A percentile compares a stretch with the other conserved stretches of the same genome.
Evolutionary conservation across 2,797 vertebrate genomes (phyloP).

Genomic region (Coranthus polyacanthus): DNA sequence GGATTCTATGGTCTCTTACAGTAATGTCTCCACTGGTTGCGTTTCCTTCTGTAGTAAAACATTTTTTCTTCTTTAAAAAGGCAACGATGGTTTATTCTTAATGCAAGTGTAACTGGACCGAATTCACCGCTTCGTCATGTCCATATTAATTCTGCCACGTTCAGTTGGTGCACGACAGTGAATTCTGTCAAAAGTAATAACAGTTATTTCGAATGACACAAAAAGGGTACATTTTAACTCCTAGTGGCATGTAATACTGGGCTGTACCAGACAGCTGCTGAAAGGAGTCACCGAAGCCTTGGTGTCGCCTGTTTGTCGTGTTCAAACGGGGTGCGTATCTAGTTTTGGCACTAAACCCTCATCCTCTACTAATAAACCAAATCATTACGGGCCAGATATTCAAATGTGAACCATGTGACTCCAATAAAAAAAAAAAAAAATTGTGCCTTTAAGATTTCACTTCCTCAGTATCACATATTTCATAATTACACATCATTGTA

Average conservation of each 20-base stretch:
- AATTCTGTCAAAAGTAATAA: constrained; percentile 52
- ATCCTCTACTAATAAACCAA: constrained; percentile 25
- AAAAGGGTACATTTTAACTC: constrained; percentile 27
- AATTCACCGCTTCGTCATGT: constrained; percentile 17
- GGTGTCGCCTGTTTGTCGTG: constrained; percentile 21
- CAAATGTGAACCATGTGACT: not conserved
- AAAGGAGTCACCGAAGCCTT: constrained; percentile 22
- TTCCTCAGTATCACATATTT: constrained; percentile 53
- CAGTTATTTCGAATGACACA: constrained; percentile 47
- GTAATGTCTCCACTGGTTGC: no score
- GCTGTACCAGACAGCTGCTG: constrained; percentile 86
- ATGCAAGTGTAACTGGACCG: constrained; percentile 35
- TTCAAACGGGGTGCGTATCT: constrained; percentile 11
- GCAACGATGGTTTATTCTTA: constrained; percentile 73
- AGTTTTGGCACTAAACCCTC: constrained; percentile 38
- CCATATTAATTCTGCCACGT: constrained; percentile 18
- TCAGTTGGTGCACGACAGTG: constrained; percentile 27
- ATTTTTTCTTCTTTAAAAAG: constrained; percentile 65
- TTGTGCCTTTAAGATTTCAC: constrained; percentile 18
- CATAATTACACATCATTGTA: constrained; percentile 56
- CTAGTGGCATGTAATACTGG: constrained; percentile 26
- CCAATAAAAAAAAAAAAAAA: constrained; percentile 2
- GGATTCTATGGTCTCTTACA: constrained; percentile 15
- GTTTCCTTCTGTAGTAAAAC: constrained; percentile 37
- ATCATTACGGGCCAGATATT: not conserved